Evolutionary conservation across 2,113 vertebrate species (phyloP).

Genomic region (Xenopus laevis): DNA sequence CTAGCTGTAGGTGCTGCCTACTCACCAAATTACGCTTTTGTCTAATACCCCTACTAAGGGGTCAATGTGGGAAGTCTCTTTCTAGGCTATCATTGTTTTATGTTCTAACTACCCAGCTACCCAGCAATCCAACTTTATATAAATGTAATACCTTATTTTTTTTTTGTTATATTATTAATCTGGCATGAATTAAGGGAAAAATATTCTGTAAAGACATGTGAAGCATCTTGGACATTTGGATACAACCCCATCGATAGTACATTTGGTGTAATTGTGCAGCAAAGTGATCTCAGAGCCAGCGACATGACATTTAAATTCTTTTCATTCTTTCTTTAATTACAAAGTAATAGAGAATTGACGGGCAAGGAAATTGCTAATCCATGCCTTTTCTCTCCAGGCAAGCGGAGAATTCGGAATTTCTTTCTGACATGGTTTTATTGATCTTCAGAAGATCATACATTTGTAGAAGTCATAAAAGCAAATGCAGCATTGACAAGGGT

Average conservation of each 20-base stretch:
- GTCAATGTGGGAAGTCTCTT: too few relatives aligned
- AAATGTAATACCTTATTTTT: too few relatives aligned
- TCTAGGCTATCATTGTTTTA: too few relatives aligned
- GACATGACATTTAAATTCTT: constrained; percentile 18
- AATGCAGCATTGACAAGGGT: constrained; percentile 30
- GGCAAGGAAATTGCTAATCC: constrained; percentile 4
- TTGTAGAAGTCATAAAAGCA: constrained; percentile 32
- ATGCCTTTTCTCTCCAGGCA: constrained; percentile 11
- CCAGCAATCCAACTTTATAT: too few relatives aligned
- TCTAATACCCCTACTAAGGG: too few relatives aligned
- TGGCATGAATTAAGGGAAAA: too few relatives aligned
- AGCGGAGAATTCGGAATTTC: constrained; percentile 16
- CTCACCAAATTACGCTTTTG: too few relatives aligned
- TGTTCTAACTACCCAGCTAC: too few relatives aligned
- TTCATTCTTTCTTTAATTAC: constrained; percentile 21
- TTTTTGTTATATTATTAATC: too few relatives aligned
- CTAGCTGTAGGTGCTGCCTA: too few relatives aligned
- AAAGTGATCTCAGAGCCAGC: constrained; percentile 4
- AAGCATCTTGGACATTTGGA: too few relatives aligned
- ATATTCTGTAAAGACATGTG: too few relatives aligned
- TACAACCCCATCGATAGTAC: neutral
- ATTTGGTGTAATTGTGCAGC: neutral
- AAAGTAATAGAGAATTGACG: constrained; percentile 13
- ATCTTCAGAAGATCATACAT: constrained; percentile 39
- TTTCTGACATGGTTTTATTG: constrained; percentile 23